Evolutionary conservation across 2,888 invertebrate species (phyloP).

Genomic region (Coremacera marginata): DNA sequence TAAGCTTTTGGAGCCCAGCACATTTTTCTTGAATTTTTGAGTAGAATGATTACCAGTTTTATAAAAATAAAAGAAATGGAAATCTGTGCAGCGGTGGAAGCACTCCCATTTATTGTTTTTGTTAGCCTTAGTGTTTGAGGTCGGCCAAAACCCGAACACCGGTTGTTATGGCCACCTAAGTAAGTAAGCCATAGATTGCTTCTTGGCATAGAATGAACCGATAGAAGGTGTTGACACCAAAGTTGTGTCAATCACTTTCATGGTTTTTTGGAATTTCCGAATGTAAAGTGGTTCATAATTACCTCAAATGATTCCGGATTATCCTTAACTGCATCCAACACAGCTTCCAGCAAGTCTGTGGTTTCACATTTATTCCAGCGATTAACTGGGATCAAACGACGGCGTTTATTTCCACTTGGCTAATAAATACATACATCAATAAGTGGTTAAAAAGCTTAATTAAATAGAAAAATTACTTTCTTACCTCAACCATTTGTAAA

Average conservation of each 20-base stretch:
- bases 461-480: too few relatives aligned
- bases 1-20: background rate
- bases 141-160: too few relatives aligned
- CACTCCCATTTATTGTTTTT: background rate
- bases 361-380: background rate
- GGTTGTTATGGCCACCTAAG: too few relatives aligned
- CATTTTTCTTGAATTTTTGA: background rate
- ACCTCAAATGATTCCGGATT: conserved; percentile 3
- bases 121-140: too few relatives aligned
- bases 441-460: too few relatives aligned
- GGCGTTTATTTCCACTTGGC: too few relatives aligned
- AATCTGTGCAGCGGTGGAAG: background rate
- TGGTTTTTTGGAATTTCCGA: background rate
- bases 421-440: too few relatives aligned
- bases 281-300: background rate
- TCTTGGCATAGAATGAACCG: background rate
- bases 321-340: background rate
- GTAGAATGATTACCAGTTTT: background rate
- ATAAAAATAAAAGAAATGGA: background rate
- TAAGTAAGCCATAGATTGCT: too few relatives aligned
- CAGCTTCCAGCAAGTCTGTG: background rate
- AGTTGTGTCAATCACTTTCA: background rate
- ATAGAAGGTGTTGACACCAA: background rate
- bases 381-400: background rate
- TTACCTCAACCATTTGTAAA: too few relatives aligned